Base-by-base conservation (phyloP, 2,888 invertebrate species). In the Phalera bucephala region DNA sequence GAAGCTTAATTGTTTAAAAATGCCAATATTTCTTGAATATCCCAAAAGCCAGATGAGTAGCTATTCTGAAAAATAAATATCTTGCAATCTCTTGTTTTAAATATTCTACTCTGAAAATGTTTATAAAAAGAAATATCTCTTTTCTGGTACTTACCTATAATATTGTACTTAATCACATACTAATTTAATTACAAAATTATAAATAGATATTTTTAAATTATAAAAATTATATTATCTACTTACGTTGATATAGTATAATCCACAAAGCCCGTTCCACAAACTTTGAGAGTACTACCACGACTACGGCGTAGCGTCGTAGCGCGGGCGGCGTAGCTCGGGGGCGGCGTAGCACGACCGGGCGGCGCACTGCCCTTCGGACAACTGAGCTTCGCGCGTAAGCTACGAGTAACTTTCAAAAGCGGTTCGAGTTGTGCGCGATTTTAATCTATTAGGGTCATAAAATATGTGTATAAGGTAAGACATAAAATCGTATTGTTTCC, bases 271-370 rank as follows among this genome's bases (percentile, higher is more conserved):
- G 38, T 28, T 31, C 26, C 34, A 32, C 30, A 21, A 40, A 33
- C 34, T 28, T 17, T 31, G 21, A 44, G 17, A 31, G 33, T 39
- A 30, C 20, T 33, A 12, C 2, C 26, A 2, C 11, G 28, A 34
- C 60, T 56, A 58, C 58, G 56, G 14, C 56, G 58, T 58, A 58
- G 59, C 30, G 14, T 21, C 45, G 50, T 58, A 43, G 53, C 36
- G 3, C 3, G 5, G 17, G 17, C 17, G 11, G 11, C 40, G 38
- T 33, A 28, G 31, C 25, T 17, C 25, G 25, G 19, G 17, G 25
- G 35, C 26, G 25, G 17, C 29, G 58, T 58, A 61, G 62, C 48
- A 37, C 61, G 55, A 44, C 59, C 47, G 48, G 33, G 34, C 47
- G 44, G 39, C 42, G 23, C 49, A 47, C 40, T 33, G 34, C 40